Evolutionary conservation across 2,888 invertebrate species (phyloP).

Genomic region (Apamea crenata): DNA sequence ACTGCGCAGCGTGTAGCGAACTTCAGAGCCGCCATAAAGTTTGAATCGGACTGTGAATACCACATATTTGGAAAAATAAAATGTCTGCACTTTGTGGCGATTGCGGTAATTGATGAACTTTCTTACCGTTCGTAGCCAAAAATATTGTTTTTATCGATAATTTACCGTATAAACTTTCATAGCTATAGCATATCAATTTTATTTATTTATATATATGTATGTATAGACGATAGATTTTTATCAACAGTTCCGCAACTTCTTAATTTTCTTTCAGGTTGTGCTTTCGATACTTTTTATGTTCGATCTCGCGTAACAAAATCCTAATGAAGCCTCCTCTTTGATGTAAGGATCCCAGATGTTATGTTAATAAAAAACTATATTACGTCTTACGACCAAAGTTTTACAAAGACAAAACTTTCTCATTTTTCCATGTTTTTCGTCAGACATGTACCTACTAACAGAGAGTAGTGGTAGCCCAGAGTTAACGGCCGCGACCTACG

Average conservation of each 20-base stretch:
- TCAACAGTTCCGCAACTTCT: neutral
- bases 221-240: neutral
- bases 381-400: neutral
- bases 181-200: no score
- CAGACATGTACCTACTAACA: neutral
- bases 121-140: neutral
- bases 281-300: neutral
- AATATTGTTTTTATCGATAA: neutral
- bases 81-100: no score
- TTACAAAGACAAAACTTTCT: neutral
- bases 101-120: neutral
- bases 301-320: neutral
- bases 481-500: no score
- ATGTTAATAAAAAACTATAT: neutral
- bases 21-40: no score
- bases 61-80: neutral
- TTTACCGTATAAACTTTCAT: no score
- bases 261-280: neutral
- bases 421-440: neutral
- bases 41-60: no score
- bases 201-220: no score
- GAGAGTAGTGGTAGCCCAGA: no score
- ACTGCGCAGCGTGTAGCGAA: no score
- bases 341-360: neutral
- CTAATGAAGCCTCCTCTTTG: neutral